These are phyloP conservation scores for Styela plicata DNA, from an alignment of 23 tunicate genomes.

Conservation along the genomic window DNA sequence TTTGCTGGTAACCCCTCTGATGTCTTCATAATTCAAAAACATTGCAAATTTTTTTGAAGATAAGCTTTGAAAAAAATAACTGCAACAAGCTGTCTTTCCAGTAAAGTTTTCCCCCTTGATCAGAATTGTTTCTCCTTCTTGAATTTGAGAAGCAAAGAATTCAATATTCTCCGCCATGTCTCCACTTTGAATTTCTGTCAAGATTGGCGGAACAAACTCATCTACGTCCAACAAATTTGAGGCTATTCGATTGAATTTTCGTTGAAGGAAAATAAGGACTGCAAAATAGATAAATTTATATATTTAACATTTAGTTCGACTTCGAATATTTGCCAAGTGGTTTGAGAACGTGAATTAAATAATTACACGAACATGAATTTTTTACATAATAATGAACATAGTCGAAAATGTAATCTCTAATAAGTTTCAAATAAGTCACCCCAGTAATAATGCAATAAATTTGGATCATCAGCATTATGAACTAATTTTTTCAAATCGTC, in stretches of 20 bases:
- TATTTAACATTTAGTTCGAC: too few species aligned
- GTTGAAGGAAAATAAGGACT: not conserved
- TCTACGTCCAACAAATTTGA: not conserved
- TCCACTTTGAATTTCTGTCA: not conserved
- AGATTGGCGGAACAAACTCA: not conserved
- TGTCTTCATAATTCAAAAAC: not conserved
- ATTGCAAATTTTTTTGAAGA: not conserved
- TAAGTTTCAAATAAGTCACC: too few species aligned
- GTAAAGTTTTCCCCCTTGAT: not conserved
- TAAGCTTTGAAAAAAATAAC: not conserved
- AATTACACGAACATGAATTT: too few species aligned
- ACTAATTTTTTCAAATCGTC: too few species aligned
- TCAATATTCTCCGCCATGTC: not conserved
- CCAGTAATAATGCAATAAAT: too few species aligned
- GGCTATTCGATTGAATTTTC: not conserved
- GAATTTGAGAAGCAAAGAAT: not conserved
- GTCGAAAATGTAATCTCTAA: too few species aligned
- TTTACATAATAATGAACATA: too few species aligned
- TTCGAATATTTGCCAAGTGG: too few species aligned
- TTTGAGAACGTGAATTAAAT: too few species aligned
- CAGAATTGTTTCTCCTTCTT: not conserved
- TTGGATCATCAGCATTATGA: too few species aligned
- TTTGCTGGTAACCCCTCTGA: not conserved
- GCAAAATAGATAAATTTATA: too few species aligned
- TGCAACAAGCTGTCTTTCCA: slow-evolving; percentile 1